Conservation (phyloP, 2,888 invertebrate genomes). For the Tromatobia lineatoria region DNA sequence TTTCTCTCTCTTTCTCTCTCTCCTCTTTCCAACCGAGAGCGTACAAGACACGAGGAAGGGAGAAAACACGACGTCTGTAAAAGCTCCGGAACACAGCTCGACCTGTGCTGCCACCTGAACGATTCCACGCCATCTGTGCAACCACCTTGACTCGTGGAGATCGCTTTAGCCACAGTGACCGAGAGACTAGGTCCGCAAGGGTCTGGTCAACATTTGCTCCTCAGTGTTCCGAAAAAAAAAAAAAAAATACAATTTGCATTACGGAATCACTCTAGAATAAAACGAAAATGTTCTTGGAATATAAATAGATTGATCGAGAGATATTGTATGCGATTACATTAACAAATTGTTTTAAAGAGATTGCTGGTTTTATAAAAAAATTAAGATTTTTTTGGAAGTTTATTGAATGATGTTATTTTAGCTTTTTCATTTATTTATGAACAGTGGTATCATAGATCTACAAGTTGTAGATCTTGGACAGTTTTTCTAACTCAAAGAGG, state of each 20-base stretch:
- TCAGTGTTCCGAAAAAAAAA: not conserved
- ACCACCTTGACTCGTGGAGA: conserved; percentile 12
- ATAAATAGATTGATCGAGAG: too few relatives aligned
- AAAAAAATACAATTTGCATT: not conserved
- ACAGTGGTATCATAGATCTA: too few relatives aligned
- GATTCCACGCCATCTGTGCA: conserved; percentile 51
- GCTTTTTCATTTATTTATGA: too few relatives aligned
- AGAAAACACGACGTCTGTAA: conserved; percentile 50
- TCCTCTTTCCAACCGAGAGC: conserved; percentile 14
- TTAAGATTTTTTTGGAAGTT: too few relatives aligned
- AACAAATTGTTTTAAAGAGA: too few relatives aligned
- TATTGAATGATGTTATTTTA: too few relatives aligned
- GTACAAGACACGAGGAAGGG: conserved; percentile 47
- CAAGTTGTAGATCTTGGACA: too few relatives aligned
- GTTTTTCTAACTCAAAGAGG: too few relatives aligned
- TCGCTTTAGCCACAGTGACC: conserved; percentile 15
- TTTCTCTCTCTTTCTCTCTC: conserved; percentile 53
- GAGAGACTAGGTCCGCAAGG: not conserved
- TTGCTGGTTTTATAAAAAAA: too few relatives aligned
- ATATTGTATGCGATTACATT: too few relatives aligned
- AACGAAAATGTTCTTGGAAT: too few relatives aligned
- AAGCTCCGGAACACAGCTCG: conserved; percentile 73
- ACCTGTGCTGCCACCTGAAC: conserved; percentile 84
- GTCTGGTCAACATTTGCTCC: not conserved
- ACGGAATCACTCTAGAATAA: too few relatives aligned